phyloP scores from a whole-genome alignment of 2,888 invertebrate species.

The Caenorhabditis japonica region DNA sequence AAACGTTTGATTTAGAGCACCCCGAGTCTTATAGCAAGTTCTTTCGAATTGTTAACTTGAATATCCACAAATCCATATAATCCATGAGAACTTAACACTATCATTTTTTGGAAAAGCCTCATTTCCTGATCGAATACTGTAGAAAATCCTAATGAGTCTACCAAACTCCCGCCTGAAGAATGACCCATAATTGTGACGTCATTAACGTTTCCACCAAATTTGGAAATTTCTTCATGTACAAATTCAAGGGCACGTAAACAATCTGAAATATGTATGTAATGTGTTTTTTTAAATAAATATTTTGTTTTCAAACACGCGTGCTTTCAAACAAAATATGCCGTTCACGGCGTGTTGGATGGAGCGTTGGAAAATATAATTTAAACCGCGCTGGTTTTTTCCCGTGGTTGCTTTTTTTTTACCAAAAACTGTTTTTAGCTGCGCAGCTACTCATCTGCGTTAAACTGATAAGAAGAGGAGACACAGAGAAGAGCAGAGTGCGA shows the following conservation, averaged over 20 bases:
- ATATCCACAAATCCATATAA: slow-evolving; percentile 3
- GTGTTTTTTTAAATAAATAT: not conserved
- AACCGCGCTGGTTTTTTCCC: too few species aligned
- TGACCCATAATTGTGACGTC: slow-evolving; percentile 42
- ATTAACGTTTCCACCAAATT: slow-evolving; percentile 34
- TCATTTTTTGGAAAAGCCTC: slow-evolving; percentile 28
- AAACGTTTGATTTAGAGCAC: too few species aligned
- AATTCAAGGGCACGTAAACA: slow-evolving; percentile 11
- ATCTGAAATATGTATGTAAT: too few species aligned
- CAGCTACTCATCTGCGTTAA: too few species aligned
- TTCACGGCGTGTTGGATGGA: too few species aligned
- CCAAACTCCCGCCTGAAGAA: slow-evolving; percentile 32
- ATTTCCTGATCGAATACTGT: slow-evolving; percentile 13
- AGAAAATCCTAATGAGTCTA: slow-evolving; percentile 18
- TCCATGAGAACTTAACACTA: slow-evolving; percentile 20
- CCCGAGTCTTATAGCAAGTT: slow-evolving; percentile 1
- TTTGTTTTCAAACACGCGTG: too few species aligned
- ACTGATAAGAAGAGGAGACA: too few species aligned
- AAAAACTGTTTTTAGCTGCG: too few species aligned
- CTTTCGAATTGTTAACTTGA: slow-evolving; percentile 3
- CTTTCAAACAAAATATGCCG: too few species aligned
- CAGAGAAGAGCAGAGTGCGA: too few species aligned
- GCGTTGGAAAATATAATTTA: too few species aligned
- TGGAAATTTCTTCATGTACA: slow-evolving; percentile 23
- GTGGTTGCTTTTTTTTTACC: too few species aligned